Base-by-base conservation (phyloP, 2,113 vertebrate genomes). In the Larimichthys polyactis region DNA sequence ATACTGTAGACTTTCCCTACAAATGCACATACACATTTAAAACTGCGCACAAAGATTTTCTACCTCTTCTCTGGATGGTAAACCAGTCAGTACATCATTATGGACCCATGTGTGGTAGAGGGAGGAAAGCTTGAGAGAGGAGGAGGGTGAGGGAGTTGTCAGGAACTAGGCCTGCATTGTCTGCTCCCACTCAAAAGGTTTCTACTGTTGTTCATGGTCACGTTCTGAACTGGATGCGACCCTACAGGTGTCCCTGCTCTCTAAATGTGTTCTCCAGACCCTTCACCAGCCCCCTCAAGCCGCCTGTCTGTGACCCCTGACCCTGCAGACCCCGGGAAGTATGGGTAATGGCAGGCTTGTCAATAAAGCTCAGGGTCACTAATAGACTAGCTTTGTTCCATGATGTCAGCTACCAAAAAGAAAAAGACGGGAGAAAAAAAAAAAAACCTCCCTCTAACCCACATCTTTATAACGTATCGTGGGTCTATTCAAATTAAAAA, bases 211-310 rank as follows among this genome's bases (percentile, higher is more conserved):
- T 88, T 72, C 83, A 76, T 29, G 67, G 84, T 84, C 87, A 84
- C 66, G 67, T 87, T 87, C 81, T 95, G 93, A 96, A 95, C 89
- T 95, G 93, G 95, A 95, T 94, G 36, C 4, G 89, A 97, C 96
- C 96, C 96, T 96, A 96, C 96, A 97, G 97, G 97, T 97, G 96
- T 96, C 96, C 96, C 96, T 94, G 95, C 94, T 95, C 94, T 93
- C 84, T 96, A 95, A 93, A 96, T 96, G 95, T 96, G 94, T 93
- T 96, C 96, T 93, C 93, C 93, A 95, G 96, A 94, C 93, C 96
- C 96, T 96, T 96, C 94, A 89, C 89, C 72, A 93, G 91, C 83
- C 83, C 87, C 93, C 94, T 95, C 94, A 86, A 69, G 78, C 75
- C 40, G 49, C 81, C 92, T 83, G 92, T 91, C 89, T 82, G 91